A percentile compares a stretch with the other conserved stretches of the same genome.
These are phyloP conservation scores for Thaumetopoea pityocampa DNA, from an alignment of 1,140 invertebrate genomes.

Conservation along the genomic window DNA sequence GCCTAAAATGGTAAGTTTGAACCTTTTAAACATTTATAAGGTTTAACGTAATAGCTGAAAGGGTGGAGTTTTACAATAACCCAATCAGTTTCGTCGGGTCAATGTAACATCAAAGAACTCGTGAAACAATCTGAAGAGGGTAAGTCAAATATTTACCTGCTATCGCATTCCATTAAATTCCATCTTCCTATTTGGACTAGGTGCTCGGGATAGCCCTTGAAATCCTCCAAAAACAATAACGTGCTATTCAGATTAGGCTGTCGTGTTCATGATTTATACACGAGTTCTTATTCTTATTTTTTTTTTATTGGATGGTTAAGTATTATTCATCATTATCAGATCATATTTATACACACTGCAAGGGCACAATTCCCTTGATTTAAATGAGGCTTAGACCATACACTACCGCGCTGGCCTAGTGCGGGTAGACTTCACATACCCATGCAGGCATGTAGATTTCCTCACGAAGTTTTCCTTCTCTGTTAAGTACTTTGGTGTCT, in stretches of 20 bases:
- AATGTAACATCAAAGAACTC: slow-evolving; percentile 4
- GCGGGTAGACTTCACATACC: no score
- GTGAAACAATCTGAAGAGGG: slow-evolving; percentile 7
- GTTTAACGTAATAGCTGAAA: neutral
- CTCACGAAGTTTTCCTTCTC: no score
- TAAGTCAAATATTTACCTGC: slow-evolving; percentile 20
- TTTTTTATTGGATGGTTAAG: no score
- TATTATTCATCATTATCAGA: no score
- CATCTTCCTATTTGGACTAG: slow-evolving; percentile 9
- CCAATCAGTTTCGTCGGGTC: neutral
- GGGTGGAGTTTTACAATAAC: slow-evolving; percentile 1
- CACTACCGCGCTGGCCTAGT: no score
- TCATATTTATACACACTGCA: no score
- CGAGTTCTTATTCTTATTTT: no score
- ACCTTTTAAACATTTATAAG: neutral
- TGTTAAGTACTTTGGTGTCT: no score
- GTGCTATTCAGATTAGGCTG: slow-evolving; percentile 13
- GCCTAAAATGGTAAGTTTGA: no score
- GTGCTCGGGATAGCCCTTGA: slow-evolving; percentile 15
- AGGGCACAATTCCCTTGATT: no score
- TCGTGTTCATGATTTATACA: slow-evolving; percentile 6
- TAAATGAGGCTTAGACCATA: no score
- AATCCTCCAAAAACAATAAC: slow-evolving; percentile 31
- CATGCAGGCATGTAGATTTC: no score
- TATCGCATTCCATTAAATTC: slow-evolving; percentile 19